Conservation (phyloP, 2,888 invertebrate species). For the Melinaea marsaeus region DNA sequence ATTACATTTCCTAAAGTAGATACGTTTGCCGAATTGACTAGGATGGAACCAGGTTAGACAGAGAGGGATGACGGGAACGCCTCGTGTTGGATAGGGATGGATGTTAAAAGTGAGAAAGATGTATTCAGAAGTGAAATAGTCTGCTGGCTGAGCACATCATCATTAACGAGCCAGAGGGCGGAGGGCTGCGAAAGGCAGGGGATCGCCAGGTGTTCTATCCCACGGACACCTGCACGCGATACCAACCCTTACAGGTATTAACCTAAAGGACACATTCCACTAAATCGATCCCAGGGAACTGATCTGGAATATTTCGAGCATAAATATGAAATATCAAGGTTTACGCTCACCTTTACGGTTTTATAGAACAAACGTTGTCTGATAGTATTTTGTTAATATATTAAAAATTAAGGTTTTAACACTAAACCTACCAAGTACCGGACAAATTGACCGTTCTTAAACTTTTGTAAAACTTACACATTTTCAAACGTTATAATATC, state of each 20-base stretch:
- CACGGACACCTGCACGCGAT: slow-evolving; percentile 75
- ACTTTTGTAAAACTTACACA: too few relatives aligned
- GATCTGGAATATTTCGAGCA: slow-evolving; percentile 73
- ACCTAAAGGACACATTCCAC: slow-evolving; percentile 57
- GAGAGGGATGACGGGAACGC: slow-evolving; percentile 52
- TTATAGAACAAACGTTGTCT: neutral
- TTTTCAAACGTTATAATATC: too few relatives aligned
- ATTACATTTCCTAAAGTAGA: slow-evolving; percentile 79
- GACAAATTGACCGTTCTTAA: too few relatives aligned
- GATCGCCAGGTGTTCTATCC: slow-evolving; percentile 78
- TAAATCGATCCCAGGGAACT: slow-evolving; percentile 48
- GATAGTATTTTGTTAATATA: too few relatives aligned
- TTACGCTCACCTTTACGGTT: slow-evolving; percentile 65
- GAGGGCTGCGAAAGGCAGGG: slow-evolving; percentile 79
- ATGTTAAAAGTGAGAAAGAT: slow-evolving; percentile 79
- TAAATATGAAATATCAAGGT: slow-evolving; percentile 74
- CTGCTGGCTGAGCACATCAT: slow-evolving; percentile 87
- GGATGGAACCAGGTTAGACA: slow-evolving; percentile 63
- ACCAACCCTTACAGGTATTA: slow-evolving; percentile 59
- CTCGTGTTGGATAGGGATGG: slow-evolving; percentile 54
- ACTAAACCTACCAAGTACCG: too few relatives aligned
- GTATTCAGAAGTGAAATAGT: slow-evolving; percentile 85
- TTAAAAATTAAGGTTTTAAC: too few relatives aligned
- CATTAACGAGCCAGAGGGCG: slow-evolving; percentile 85
- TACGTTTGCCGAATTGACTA: slow-evolving; percentile 78